Conservation (phyloP, 2,888 invertebrate species). For the Cyclophora punctaria region DNA sequence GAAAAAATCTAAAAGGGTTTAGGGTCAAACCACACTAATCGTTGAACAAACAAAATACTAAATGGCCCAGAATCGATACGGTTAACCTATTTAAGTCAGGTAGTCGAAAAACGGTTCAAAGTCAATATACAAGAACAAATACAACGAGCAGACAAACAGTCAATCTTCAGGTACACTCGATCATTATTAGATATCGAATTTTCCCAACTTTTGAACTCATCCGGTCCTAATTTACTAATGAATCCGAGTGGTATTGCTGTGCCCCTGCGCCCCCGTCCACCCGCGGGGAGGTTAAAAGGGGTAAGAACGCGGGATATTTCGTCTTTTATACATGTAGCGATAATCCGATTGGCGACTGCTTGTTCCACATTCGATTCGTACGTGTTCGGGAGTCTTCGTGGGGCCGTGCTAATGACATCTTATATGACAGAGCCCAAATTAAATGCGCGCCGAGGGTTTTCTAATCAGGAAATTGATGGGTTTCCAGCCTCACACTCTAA, state of each 20-base stretch:
- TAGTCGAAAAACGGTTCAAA: conserved; percentile 14
- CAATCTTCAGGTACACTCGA: conserved; percentile 37
- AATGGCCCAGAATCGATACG: too few species aligned
- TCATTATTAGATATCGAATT: conserved; percentile 77
- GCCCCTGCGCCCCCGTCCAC: conserved; percentile 32
- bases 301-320: conserved; percentile 68
- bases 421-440: not conserved
- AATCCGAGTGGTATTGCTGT: conserved; percentile 70
- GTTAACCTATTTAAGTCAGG: too few species aligned
- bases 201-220: conserved; percentile 75
- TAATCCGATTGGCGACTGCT: conserved; percentile 72
- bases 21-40: conserved; percentile 17
- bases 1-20: conserved; percentile 2
- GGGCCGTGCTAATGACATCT: not conserved
- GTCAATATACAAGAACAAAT: too few species aligned
- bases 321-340: conserved; percentile 73
- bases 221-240: conserved; percentile 76
- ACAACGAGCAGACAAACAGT: not conserved
- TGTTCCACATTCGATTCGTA: conserved; percentile 68
- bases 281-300: conserved; percentile 48
- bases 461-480: too few species aligned
- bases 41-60: too few species aligned
- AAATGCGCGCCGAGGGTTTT: too few species aligned
- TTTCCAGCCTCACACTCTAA: too few species aligned
- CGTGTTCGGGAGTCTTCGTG: conserved; percentile 33